These are phyloP conservation scores for Calycopis cecrops DNA, from an alignment of 1,140 invertebrate species.

Conservation along the genomic window DNA sequence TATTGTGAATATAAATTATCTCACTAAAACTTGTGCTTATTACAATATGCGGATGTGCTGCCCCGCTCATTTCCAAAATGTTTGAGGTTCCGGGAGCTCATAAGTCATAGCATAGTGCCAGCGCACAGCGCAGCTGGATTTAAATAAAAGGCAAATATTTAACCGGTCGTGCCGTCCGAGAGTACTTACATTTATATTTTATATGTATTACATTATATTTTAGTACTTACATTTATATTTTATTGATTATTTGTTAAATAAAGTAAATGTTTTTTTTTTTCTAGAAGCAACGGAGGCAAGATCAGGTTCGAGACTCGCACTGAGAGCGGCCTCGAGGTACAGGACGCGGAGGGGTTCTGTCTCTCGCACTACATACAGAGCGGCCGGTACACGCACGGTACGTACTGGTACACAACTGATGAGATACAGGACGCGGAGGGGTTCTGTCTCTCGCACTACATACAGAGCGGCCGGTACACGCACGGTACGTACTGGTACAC, in stretches of 20 bases:
- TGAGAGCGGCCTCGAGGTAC: conserved; percentile 19
- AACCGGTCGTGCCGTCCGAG: too few relatives aligned
- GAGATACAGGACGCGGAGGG: conserved; percentile 19
- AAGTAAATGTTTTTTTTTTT: background rate
- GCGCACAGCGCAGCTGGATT: too few relatives aligned
- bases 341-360: conserved; percentile 50
- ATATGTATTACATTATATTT: background rate
- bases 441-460: conserved; percentile 41
- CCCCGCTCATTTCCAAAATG: too few relatives aligned
- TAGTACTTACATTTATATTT: too few relatives aligned
- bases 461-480: conserved; percentile 39
- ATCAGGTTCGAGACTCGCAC: conserved; percentile 38
- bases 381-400: conserved; percentile 50
- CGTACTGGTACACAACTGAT: background rate
- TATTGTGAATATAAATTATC: too few relatives aligned
- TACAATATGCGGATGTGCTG: too few relatives aligned
- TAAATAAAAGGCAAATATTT: too few relatives aligned
- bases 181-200: too few relatives aligned
- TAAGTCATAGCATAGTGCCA: too few relatives aligned
- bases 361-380: conserved; percentile 34
- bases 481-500: conserved; percentile 33
- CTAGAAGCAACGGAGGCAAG: conserved; percentile 34
- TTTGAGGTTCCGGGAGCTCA: too few relatives aligned
- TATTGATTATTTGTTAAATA: too few relatives aligned
- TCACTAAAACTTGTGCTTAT: too few relatives aligned